Percentiles rank a stretch among this genome's conserved stretches.
phyloP scores from a whole-genome alignment of 1,140 invertebrate genomes.

The Probaryconus sp. region DNA sequence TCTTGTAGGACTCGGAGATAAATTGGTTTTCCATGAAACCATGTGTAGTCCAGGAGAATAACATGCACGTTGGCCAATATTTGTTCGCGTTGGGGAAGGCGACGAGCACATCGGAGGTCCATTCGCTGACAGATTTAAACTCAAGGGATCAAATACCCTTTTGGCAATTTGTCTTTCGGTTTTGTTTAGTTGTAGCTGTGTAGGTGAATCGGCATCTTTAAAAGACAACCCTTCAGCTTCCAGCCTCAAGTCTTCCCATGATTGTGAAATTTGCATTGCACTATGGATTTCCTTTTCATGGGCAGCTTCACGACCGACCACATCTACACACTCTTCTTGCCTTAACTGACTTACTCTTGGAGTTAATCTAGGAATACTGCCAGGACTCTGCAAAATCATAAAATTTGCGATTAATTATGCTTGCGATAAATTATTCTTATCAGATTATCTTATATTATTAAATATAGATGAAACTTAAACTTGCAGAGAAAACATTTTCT shows the following conservation, averaged over 20 bases:
- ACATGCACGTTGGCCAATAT: constrained; percentile 80
- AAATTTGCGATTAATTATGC: no score
- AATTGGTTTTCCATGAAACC: constrained; percentile 79
- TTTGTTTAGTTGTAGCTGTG: constrained; percentile 71
- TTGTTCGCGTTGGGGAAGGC: constrained; percentile 82
- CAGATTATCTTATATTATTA: no score
- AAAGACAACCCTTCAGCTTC: constrained; percentile 81
- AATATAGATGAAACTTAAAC: no score
- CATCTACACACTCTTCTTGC: constrained; percentile 91
- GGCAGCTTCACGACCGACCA: constrained; percentile 89
- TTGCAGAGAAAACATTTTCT: no score
- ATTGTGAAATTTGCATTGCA: constrained; percentile 93
- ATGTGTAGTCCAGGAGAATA: constrained; percentile 82
- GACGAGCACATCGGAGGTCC: constrained; percentile 80
- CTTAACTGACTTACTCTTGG: constrained; percentile 90
- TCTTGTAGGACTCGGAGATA: constrained; percentile 90
- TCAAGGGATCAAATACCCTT: constrained; percentile 74
- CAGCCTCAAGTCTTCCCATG: constrained; percentile 91
- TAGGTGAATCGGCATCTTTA: constrained; percentile 74
- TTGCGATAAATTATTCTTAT: no score
- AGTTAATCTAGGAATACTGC: constrained; percentile 83
- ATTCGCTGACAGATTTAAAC: constrained; percentile 72
- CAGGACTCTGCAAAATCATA: constrained; percentile 74
- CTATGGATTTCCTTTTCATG: constrained; percentile 92
- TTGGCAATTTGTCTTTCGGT: constrained; percentile 70